Base-by-base conservation (phyloP, 2,113 vertebrate species). In the Otolemur garnettii region DNA sequence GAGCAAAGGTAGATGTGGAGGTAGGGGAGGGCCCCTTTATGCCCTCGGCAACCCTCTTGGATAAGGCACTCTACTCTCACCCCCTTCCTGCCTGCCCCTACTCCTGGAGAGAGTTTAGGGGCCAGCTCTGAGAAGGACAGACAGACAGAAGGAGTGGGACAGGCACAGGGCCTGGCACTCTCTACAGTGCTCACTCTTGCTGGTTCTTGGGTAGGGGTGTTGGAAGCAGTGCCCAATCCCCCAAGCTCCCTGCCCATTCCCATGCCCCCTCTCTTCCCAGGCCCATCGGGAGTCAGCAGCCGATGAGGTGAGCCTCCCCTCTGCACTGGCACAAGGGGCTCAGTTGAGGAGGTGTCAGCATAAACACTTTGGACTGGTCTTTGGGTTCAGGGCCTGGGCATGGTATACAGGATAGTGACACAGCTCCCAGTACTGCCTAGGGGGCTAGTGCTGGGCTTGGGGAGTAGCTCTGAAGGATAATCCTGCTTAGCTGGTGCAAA, bases 1-100 rank as follows among this genome's bases (percentile, higher is more conserved):
- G 53, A 88, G 72, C 95, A 6, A 98, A 98, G 98, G 98, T 98
- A 98, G 96, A 97, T 92, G 38, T 0, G 24, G 75, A 14, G 12
- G 71, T 1, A 57, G 66, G 38, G 1, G 55, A 30, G 77, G 84
- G 90, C 45, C 45, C 45, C 8, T 50, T 10, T 50, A 50, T 50
- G 89, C 66, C 57, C 2, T 3, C 88, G 18, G 28, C 33, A 66
- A 84, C 50, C 45, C 69, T 79, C 75, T 59, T 26, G 57, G 72
- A 57, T 87, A 50, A 81, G 74, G 38, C 50, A n/a, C 50, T 57
- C 68, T 6, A 24, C 12, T n/a, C 74, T 92, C 35, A 87, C 21
- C 17, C n/a, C 45, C 71, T 28, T 87, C 55, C 80, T n/a, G 35
- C 88, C 8, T 0, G 13, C 55, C 64, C 82, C 79, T 24, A 83